Percentiles rank a stretch among this genome's conserved stretches.
Conservation (phyloP, 2,113 vertebrate species). For the Gambusia holbrooki region DNA sequence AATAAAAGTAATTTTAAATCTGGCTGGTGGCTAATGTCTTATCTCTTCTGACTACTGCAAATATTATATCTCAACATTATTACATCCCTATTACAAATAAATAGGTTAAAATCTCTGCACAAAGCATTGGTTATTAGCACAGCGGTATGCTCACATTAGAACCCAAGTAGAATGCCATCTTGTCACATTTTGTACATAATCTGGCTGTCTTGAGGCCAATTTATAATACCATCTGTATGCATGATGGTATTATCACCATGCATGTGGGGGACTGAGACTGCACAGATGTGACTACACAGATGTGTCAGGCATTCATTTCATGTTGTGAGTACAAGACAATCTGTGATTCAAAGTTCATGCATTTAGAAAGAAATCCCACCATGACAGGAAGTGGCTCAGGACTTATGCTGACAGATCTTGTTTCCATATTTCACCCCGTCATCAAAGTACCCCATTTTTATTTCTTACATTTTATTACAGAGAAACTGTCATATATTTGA, state of each 20-base stretch:
- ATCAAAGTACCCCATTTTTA: neutral
- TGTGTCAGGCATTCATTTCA: neutral
- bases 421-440: neutral
- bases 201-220: too few species aligned
- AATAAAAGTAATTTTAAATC: too few species aligned
- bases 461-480: neutral
- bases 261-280: too few species aligned
- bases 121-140: neutral
- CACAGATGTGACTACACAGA: neutral
- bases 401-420: neutral
- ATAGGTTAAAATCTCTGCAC: neutral
- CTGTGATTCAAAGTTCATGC: neutral
- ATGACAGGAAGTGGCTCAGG: neutral
- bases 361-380: neutral
- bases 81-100: neutral
- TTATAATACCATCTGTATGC: neutral
- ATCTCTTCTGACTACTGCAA: too few species aligned
- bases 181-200: neutral
- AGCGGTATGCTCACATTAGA: neutral
- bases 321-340: neutral
- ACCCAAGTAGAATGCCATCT: neutral
- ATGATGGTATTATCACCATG: too few species aligned
- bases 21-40: too few species aligned
- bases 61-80: neutral
- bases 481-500: slow-evolving; percentile 21